Evolutionary conservation across 1,140 invertebrate species (phyloP), one percentile per base, ranked within the genome.

Genomic region (Tetramorium parvispinum): DNA sequence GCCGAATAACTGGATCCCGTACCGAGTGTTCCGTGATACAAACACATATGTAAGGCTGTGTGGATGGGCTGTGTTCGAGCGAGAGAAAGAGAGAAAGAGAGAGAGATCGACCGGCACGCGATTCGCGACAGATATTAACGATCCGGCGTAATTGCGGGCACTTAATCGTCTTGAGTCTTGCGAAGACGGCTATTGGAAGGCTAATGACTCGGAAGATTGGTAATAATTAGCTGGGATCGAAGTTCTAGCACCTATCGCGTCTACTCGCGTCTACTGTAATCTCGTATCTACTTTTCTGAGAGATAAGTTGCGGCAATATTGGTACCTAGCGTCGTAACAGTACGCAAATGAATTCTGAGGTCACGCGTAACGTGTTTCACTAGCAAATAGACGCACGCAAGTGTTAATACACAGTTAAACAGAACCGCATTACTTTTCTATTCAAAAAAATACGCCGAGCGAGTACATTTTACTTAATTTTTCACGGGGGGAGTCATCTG

Each of bases 71-170:
- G 27, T 32, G 32, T 4, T 32, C 32, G 32, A 3, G 32, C 32
- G 32, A 32, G 32, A 32, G 32, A 32, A 4, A 32, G 32, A 32
- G 3, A 32, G 32, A n/a, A 8, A 18, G 49, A 18, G 71, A 18
- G 10, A 37, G 11, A n/a, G 32, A 57, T 57, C 32, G 32, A 71
- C 68, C 32, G 21, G 7, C 53, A 16, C 55, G 21, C 55, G 21
- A 77, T 77, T 43, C 57, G 40, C 75, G 24, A 63, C 55, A 77
- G 37, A 24, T 61, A 46, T 77, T 77, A 63, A 77, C 10, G 55
- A 21, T 21, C 6, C 21, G 21, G 8, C 21, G 5, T n/a, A 66
- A 66, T 43, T 37, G 32, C n/a, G 27, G 13, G 3, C 16, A 27
- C 8, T 10, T 53, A 16, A 71, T 32, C 18, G 24, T 18, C 37